Percentiles rank a stretch among this genome's conserved stretches.
These are phyloP conservation scores for Dasypolia templi DNA, from an alignment of 2,888 invertebrate species.

Conservation along the genomic window DNA sequence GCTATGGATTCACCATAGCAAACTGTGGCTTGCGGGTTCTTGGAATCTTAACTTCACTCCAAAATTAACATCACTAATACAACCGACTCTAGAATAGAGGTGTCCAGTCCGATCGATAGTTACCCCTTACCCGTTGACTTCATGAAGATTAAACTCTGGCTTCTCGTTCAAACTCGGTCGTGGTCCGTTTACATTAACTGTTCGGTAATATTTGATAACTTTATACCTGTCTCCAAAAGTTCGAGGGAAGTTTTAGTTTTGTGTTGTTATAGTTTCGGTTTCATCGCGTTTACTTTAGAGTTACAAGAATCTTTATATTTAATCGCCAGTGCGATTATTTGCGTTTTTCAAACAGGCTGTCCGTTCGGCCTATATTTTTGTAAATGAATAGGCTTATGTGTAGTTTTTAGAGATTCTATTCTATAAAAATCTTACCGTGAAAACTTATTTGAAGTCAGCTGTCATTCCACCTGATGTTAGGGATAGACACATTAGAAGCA, in stretches of 20 bases:
- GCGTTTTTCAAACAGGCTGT: no score
- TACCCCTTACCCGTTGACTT: conserved; percentile 47
- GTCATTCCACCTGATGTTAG: no score
- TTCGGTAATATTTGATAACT: conserved; percentile 52
- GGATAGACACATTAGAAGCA: no score
- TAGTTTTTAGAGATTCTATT: no score
- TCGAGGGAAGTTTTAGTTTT: conserved; percentile 27
- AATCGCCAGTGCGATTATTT: conserved; percentile 1
- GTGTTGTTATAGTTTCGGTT: conserved; percentile 23
- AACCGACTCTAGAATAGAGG: conserved; percentile 26
- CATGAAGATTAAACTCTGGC: conserved; percentile 59
- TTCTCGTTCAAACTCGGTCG: conserved; percentile 27
- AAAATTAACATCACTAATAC: conserved; percentile 30
- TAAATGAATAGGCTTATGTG: no score
- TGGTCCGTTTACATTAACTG: conserved; percentile 47
- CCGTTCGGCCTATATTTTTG: no score
- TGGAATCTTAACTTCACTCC: conserved; percentile 19
- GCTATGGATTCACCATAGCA: no score
- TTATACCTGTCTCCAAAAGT: conserved; percentile 39
- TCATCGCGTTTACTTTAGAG: conserved; percentile 12
- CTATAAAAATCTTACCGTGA: no score
- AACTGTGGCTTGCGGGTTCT: no score
- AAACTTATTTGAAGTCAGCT: no score
- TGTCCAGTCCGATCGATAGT: conserved; percentile 45
- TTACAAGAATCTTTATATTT: conserved; percentile 6